phyloP scores from a whole-genome alignment of 2,888 invertebrate genomes.

The Gerris lacustris region DNA sequence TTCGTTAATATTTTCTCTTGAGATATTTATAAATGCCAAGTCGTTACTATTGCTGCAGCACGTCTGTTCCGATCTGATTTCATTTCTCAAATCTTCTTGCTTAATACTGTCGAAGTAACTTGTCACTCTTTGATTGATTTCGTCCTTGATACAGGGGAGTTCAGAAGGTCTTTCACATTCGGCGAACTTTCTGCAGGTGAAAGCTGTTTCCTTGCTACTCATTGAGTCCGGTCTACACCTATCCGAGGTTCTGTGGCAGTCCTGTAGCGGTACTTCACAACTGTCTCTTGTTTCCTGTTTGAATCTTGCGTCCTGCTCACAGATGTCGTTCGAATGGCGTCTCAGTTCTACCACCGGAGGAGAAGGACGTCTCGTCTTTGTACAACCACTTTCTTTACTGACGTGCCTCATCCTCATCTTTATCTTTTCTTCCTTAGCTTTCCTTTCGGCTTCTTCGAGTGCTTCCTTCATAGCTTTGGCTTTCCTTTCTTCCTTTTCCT shows the following conservation, averaged over 20 bases:
- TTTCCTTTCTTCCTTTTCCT: conserved; percentile 59
- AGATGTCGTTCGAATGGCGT: not conserved
- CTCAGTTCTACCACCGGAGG: not conserved
- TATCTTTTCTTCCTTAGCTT: conserved; percentile 51
- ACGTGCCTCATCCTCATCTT: conserved; percentile 30
- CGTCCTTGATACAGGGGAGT: not conserved
- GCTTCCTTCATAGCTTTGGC: conserved; percentile 64
- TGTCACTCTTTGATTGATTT: not conserved
- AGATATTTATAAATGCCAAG: not conserved
- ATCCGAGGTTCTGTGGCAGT: not conserved
- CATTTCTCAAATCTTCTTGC: not conserved
- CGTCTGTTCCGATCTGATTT: not conserved
- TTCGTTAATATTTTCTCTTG: not conserved
- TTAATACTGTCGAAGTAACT: not conserved
- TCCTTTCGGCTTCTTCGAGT: conserved; percentile 56
- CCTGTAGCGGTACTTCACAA: not conserved
- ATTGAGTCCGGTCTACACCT: not conserved
- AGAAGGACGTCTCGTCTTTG: not conserved
- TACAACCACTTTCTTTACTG: not conserved
- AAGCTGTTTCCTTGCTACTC: not conserved
- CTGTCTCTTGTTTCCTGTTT: not conserved
- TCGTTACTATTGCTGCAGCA: not conserved
- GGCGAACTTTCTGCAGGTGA: not conserved
- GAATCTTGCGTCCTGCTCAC: not conserved
- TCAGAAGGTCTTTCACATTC: not conserved